Evolutionary conservation across 2,797 vertebrate species (phyloP).

Genomic region (Pseudocheirus occidentalis): DNA sequence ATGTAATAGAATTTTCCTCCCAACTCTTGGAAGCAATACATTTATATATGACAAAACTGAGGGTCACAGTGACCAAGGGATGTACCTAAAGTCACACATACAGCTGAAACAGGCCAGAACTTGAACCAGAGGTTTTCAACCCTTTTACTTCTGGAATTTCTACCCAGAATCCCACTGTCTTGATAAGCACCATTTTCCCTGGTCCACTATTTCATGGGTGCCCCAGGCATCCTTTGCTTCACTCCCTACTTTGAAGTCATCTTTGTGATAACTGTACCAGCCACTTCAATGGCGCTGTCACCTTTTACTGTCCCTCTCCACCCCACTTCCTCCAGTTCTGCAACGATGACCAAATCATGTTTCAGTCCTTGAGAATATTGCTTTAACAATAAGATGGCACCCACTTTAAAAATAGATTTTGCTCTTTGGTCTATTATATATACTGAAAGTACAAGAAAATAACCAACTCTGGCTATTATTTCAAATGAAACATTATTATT

Average conservation of each 20-base stretch:
- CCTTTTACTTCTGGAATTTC: neutral
- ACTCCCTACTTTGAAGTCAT: neutral
- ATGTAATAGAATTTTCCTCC: neutral
- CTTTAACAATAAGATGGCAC: neutral
- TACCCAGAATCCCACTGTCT: neutral
- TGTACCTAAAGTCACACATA: neutral
- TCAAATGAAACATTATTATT: neutral
- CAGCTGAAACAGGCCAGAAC: neutral
- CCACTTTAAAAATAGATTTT: neutral
- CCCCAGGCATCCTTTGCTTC: neutral
- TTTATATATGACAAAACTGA: neutral
- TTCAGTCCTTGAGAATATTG: neutral
- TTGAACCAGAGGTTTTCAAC: neutral
- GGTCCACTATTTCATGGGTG: neutral
- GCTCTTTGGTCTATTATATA: neutral
- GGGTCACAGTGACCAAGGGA: neutral
- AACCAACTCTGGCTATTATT: neutral
- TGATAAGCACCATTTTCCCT: neutral
- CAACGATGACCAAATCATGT: neutral
- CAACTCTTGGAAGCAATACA: neutral
- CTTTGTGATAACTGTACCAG: neutral
- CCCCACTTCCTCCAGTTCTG: neutral
- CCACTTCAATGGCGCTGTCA: neutral
- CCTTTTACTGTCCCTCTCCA: neutral
- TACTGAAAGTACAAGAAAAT: neutral